Evolutionary conservation across 1,140 invertebrate species (phyloP).

Genomic region (Euglossa dilemma): DNA sequence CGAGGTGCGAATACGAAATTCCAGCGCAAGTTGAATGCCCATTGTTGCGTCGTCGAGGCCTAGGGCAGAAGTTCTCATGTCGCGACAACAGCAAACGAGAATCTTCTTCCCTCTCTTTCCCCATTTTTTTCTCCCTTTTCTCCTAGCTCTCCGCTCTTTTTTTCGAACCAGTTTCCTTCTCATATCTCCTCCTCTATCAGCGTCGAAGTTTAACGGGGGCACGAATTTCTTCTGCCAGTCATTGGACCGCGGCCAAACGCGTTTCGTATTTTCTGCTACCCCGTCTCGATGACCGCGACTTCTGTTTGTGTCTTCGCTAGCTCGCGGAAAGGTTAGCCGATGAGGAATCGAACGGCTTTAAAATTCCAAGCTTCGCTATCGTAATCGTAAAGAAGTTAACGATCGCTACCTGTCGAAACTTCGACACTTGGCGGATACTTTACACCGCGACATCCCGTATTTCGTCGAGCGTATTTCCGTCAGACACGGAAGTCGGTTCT

Average conservation of each 20-base stretch:
- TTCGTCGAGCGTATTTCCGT: too few species aligned
- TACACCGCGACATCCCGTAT: too few species aligned
- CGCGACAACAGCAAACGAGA: constrained; percentile 29
- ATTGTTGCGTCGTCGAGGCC: constrained; percentile 34
- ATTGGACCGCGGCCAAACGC: constrained; percentile 48
- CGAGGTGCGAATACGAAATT: constrained; percentile 39
- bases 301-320: constrained; percentile 7
- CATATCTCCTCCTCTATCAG: constrained; percentile 22
- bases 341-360: too few species aligned
- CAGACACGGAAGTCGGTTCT: too few species aligned
- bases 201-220: constrained; percentile 39
- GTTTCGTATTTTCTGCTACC: constrained; percentile 36
- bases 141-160: background rate
- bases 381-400: too few species aligned
- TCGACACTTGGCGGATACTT: too few species aligned
- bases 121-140: background rate
- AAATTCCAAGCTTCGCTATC: too few species aligned
- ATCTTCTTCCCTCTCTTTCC: background rate
- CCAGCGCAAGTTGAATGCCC: constrained; percentile 22
- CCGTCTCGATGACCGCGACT: constrained; percentile 30
- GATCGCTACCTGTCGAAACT: too few species aligned
- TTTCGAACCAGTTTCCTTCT: background rate
- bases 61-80: constrained; percentile 36
- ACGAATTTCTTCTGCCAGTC: constrained; percentile 43
- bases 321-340: background rate